Base-by-base conservation (phyloP, 1,140 invertebrate species). In the Galleria mellonella region DNA sequence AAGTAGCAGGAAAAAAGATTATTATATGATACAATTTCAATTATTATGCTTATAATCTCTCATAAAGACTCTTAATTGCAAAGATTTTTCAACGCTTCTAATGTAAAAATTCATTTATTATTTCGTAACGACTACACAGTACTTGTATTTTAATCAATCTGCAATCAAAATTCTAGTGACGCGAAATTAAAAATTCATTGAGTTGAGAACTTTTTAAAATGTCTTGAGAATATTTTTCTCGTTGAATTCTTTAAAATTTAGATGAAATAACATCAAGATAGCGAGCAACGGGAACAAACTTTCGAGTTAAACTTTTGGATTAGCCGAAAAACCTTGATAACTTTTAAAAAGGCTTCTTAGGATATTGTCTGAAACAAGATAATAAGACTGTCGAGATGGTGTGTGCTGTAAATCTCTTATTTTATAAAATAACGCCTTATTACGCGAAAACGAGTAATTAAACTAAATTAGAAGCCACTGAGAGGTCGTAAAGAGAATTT, bases 281-380 rank as follows among this genome's bases (percentile, higher is more conserved):
- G 39, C 15, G 5, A 10, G 8, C n/a, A 47, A 32, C 32, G 32
- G 8, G 9, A 47, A 32, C 32, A 28, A 50, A 50, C 47, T 47
- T 56, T 15, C 10, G 27, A 45, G 43, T 51, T 9, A 44, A 59
- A 59, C 45, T 55, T 59, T 47, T 40, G 30, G 42, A 51, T 44
- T 45, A 46, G 47, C 9, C 11, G 10, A 45, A 59, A 49, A 14
- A 32, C 47, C 36, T 55, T 51, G 47, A 48, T 46, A 47, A 59
- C 44, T 59, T 42, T 45, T 33, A 42, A 43, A 46, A 37, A 15
- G 33, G 14, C 35, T 37, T 37, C 15, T 37, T 4, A 17, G 35
- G 17, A 10, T 37, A 13, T 37, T n/a, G 35, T n/a, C 35, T 12
- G 2, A 23, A 23, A 37, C 17, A 15, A 37, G 35, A 37, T 37